Evolutionary conservation across 2,113 vertebrate genomes (phyloP).

Genomic region (Orcinus orca): DNA sequence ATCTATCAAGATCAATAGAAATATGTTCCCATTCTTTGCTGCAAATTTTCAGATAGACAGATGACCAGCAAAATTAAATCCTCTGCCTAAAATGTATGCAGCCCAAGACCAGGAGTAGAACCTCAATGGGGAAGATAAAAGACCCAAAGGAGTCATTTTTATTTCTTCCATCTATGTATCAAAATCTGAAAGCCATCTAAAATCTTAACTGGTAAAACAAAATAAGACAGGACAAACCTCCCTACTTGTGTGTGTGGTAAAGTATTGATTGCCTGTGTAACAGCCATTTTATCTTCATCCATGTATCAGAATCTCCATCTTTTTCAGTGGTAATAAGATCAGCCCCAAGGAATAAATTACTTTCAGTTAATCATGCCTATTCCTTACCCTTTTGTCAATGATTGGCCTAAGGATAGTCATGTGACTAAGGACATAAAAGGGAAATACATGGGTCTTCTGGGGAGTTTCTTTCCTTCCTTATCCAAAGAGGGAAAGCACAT

Average conservation of each 20-base stretch:
- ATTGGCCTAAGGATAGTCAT: neutral
- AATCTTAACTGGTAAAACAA: neutral
- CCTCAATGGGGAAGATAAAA: neutral
- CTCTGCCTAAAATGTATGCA: neutral
- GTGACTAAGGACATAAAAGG: neutral
- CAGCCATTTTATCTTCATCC: neutral
- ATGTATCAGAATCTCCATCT: neutral
- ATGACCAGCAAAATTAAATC: neutral
- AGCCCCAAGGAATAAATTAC: neutral
- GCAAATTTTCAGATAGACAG: neutral
- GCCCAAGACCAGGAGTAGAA: neutral
- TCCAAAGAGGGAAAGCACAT: neutral
- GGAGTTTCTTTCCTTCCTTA: neutral
- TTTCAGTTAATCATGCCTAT: neutral
- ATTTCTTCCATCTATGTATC: neutral
- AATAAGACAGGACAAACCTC: neutral
- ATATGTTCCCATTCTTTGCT: neutral
- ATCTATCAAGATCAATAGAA: neutral
- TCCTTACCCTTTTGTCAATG: neutral
- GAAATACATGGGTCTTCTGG: neutral
- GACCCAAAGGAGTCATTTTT: neutral
- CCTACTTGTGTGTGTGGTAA: neutral
- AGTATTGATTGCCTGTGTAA: neutral
- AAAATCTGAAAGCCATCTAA: slow-evolving; percentile 3
- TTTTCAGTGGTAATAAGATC: neutral